Conservation (phyloP, 2,888 invertebrate genomes). For the Hedychridium roseum region DNA sequence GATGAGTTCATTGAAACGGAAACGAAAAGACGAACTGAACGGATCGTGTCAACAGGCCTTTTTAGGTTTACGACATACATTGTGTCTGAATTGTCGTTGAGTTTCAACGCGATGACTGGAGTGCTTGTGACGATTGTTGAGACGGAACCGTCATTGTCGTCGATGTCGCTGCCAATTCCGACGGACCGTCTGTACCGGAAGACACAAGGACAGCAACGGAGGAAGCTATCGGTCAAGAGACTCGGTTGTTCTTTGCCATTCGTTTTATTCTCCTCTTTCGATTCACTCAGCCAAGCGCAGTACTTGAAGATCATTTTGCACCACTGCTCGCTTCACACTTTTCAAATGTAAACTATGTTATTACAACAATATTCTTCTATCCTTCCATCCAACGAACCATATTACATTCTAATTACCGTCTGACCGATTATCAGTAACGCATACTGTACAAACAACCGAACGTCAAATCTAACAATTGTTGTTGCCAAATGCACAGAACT, state of each 20-base stretch:
- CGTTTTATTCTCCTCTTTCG: constrained; percentile 33
- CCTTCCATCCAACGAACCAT: too few relatives aligned
- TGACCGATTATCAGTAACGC: too few relatives aligned
- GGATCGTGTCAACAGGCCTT: too few relatives aligned
- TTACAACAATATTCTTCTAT: too few relatives aligned
- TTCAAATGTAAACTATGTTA: neutral
- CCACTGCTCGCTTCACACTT: neutral
- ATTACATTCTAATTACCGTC: too few relatives aligned
- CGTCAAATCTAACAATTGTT: too few relatives aligned
- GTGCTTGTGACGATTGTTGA: constrained; percentile 44
- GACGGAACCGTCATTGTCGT: constrained; percentile 29
- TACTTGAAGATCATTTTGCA: constrained; percentile 53
- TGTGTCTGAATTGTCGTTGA: constrained; percentile 43
- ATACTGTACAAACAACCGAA: too few relatives aligned
- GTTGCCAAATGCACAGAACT: too few relatives aligned
- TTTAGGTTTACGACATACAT: too few relatives aligned
- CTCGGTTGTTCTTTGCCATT: constrained; percentile 9
- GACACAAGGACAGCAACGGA: constrained; percentile 57
- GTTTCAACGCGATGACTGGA: constrained; percentile 52
- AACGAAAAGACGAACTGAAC: too few relatives aligned
- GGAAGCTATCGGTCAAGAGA: constrained; percentile 35
- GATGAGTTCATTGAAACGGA: too few relatives aligned
- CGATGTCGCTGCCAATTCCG: constrained; percentile 42
- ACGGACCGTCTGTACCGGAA: constrained; percentile 55
- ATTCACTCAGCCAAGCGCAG: constrained; percentile 50